Percentiles rank a stretch among this genome's conserved stretches.
These are phyloP conservation scores for Coptotermes formosanus DNA, from an alignment of 1,140 invertebrate genomes.

Conservation along the genomic window DNA sequence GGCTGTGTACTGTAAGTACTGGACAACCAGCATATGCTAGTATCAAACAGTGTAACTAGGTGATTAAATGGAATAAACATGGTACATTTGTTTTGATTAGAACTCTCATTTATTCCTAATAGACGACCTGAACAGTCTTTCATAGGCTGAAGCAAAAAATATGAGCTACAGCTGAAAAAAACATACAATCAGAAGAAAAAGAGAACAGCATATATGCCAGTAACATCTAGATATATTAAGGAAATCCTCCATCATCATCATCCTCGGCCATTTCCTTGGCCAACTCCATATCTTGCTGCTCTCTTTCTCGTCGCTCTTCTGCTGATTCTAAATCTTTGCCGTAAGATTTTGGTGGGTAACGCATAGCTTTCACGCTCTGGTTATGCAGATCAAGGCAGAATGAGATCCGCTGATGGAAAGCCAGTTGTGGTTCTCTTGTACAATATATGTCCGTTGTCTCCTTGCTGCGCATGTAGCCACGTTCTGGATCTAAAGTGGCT, in stretches of 20 bases:
- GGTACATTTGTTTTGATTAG: too few species aligned
- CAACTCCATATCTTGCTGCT: constrained; percentile 95
- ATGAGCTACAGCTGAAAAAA: neutral
- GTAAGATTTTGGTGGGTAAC: constrained; percentile 98
- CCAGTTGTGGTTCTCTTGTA: constrained; percentile 92
- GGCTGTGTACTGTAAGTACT: too few species aligned
- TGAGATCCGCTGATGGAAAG: constrained; percentile 96
- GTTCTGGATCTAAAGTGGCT: constrained; percentile 92
- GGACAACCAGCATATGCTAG: too few species aligned
- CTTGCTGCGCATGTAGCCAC: constrained; percentile 95
- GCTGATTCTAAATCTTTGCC: constrained; percentile 97
- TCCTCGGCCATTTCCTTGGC: constrained; percentile 99
- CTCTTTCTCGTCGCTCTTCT: constrained; percentile 91
- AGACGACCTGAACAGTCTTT: neutral
- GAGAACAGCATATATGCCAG: neutral
- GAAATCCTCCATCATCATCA: constrained; percentile 91
- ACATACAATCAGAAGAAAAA: neutral
- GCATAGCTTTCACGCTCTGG: constrained; percentile 97
- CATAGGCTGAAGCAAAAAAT: neutral
- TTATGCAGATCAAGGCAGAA: constrained; percentile 98
- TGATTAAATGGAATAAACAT: too few species aligned
- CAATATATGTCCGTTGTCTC: constrained; percentile 97
- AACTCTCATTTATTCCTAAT: too few species aligned
- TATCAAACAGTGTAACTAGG: too few species aligned
- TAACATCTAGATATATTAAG: constrained; percentile 45